phyloP scores from a whole-genome alignment of 2,113 vertebrate species.

The Lucifuga dentata region DNA sequence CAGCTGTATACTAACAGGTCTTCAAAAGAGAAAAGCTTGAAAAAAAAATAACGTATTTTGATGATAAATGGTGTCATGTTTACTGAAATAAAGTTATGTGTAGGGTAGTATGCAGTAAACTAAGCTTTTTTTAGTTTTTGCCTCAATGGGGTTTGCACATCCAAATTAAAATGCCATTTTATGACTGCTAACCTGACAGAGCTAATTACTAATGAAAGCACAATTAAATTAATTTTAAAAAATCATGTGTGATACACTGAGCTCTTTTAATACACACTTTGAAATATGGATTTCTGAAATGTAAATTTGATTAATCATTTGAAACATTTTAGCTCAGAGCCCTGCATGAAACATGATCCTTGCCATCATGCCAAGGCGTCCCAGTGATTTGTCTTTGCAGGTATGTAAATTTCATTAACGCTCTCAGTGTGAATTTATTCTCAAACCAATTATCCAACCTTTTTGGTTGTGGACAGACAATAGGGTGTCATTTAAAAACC shows the following conservation, averaged over 20 bases:
- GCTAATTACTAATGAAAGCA: constrained; percentile 15
- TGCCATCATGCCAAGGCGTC: constrained; percentile 9
- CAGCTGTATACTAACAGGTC: no score
- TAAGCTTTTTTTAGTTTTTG: no score
- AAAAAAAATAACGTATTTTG: constrained; percentile 20
- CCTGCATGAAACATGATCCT: constrained; percentile 7
- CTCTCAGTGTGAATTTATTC: constrained; percentile 39
- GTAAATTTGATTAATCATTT: constrained; percentile 12
- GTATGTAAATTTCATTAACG: constrained; percentile 52
- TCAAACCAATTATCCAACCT: not conserved
- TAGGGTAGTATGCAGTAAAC: no score
- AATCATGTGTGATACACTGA: not conserved
- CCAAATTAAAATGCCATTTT: not conserved
- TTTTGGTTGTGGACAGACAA: constrained; percentile 8
- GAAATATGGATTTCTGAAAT: constrained; percentile 11
- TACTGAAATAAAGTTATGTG: not conserved
- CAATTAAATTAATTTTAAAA: not conserved
- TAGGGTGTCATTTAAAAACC: no score
- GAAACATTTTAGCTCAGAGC: constrained; percentile 13
- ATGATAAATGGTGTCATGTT: not conserved
- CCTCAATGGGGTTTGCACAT: no score
- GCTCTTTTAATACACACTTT: not conserved
- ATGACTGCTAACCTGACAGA: not conserved
- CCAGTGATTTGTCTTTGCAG: constrained; percentile 33
- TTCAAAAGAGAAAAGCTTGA: no score